A percentile compares a stretch with the other conserved stretches of the same genome.
phyloP scores from a whole-genome alignment of 1,140 invertebrate species.

The Cydia amplana region DNA sequence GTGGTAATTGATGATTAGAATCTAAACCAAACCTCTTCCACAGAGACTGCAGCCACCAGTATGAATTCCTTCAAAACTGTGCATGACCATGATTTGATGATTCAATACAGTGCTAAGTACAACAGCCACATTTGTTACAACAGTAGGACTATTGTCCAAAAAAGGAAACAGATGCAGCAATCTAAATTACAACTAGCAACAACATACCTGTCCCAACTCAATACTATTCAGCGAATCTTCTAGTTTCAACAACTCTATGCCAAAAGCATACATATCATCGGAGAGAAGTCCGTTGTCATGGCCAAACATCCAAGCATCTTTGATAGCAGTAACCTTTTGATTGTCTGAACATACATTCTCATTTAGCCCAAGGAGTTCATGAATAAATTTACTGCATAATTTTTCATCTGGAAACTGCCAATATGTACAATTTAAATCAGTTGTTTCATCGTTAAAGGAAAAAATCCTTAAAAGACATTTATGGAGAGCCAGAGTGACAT shows the following conservation, averaged over 20 bases:
- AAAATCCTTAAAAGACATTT: too few species aligned
- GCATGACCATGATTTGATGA: too few species aligned
- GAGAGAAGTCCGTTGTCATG: conserved; percentile 62
- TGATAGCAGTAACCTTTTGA: conserved; percentile 62
- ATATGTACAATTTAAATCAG: conserved; percentile 29
- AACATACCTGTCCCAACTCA: conserved; percentile 56
- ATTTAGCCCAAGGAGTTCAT: conserved; percentile 56
- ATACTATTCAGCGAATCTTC: conserved; percentile 52
- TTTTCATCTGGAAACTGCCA: conserved; percentile 67
- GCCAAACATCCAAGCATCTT: conserved; percentile 64
- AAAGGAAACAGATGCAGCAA: neutral
- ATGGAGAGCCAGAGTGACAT: too few species aligned
- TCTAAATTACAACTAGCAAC: neutral
- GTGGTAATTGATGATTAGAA: too few species aligned
- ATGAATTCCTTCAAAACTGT: too few species aligned
- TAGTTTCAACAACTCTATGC: conserved; percentile 61
- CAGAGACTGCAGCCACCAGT: too few species aligned
- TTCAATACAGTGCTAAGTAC: too few species aligned
- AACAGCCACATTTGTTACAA: too few species aligned
- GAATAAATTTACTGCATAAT: conserved; percentile 66
- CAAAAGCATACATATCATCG: conserved; percentile 70
- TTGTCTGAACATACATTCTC: conserved; percentile 56
- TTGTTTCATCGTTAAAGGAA: neutral
- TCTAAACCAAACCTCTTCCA: too few species aligned
- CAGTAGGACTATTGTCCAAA: conserved; percentile 7